A percentile compares a stretch with the other conserved stretches of the same genome.
Evolutionary conservation across 2,113 vertebrate species (phyloP).

Genomic region (Cyanoliseus patagonus): DNA sequence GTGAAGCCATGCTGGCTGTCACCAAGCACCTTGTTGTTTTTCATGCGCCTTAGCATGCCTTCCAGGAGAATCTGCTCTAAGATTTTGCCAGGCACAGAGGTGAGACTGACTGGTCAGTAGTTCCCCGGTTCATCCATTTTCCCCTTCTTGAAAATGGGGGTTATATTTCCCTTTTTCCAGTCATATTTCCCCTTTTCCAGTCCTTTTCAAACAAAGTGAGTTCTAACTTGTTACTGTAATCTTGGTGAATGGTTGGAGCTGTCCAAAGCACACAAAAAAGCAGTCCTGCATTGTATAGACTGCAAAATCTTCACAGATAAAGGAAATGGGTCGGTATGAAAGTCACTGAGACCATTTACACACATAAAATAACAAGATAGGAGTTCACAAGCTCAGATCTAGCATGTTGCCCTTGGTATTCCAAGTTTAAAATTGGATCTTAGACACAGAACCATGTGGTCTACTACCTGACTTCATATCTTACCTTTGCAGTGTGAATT

Average conservation of each 20-base stretch:
- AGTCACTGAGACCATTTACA: neutral
- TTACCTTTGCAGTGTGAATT: neutral
- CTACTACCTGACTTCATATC: neutral
- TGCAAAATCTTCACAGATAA: neutral
- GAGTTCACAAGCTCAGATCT: neutral
- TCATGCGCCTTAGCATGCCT: no score
- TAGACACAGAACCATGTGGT: neutral
- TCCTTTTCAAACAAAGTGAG: neutral
- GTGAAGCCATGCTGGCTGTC: no score
- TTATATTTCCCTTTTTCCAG: no score
- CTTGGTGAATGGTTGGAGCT: neutral
- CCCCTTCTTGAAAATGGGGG: no score
- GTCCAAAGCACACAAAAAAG: neutral
- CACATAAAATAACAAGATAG: neutral
- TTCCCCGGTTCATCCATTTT: no score
- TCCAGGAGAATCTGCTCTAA: no score
- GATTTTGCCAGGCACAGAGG: no score
- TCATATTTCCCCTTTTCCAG: no score
- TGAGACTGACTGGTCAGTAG: no score
- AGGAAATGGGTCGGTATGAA: neutral
- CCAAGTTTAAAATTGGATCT: neutral
- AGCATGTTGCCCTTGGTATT: neutral
- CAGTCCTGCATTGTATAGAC: neutral
- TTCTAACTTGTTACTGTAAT: neutral
- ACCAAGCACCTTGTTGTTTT: no score